Evolutionary conservation across 2,113 vertebrate species (phyloP).

Genomic region (Catharus bicknelli): DNA sequence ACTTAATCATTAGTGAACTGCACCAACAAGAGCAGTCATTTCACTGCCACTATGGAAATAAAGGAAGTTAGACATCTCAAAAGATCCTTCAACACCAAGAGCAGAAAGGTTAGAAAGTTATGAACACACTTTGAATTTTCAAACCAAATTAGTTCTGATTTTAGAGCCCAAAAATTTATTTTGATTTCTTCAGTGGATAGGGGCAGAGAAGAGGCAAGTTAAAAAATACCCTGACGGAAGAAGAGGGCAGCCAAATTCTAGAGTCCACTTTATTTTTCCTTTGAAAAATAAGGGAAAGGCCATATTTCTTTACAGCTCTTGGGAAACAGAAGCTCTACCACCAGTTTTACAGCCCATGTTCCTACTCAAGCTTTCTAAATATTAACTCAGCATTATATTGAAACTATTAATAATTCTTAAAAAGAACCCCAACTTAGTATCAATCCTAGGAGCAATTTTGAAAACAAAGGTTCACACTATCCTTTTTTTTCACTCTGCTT

Average conservation of each 20-base stretch:
- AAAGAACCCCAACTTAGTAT: neutral
- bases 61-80: conserved; percentile 70
- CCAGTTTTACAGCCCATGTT: conserved; percentile 18
- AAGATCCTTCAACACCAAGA: conserved; percentile 70
- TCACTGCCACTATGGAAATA: conserved; percentile 72
- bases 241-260: neutral
- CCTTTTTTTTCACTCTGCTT: neutral
- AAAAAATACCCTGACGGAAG: conserved; percentile 12
- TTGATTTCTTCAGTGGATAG: conserved; percentile 24
- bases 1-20: conserved; percentile 74
- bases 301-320: conserved; percentile 14
- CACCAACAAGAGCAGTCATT: conserved; percentile 75
- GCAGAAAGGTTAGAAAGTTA: conserved; percentile 66
- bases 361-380: neutral
- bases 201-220: conserved; percentile 13
- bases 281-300: neutral
- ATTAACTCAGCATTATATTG: neutral
- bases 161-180: conserved; percentile 36
- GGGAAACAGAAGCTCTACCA: neutral
- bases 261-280: neutral
- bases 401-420: neutral
- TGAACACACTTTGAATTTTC: conserved; percentile 53
- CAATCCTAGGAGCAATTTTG: neutral
- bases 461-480: neutral
- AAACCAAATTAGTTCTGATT: conserved; percentile 58